Base-by-base conservation (phyloP, 1,140 invertebrate genomes). In the Zaprionus ornatus region DNA sequence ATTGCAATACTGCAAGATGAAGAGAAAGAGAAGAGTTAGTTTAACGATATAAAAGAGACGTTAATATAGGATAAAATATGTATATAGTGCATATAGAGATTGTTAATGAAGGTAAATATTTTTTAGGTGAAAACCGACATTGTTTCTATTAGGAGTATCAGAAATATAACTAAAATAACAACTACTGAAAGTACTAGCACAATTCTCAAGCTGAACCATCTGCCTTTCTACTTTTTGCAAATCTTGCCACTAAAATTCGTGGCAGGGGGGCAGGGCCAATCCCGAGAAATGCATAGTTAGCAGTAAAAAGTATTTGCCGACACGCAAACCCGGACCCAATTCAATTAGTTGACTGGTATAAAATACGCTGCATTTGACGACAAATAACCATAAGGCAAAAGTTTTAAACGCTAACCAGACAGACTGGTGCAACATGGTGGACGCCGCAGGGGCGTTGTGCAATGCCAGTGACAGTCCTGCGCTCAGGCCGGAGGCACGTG, bases 1-100 rank as follows among this genome's bases (percentile, higher is more conserved):
- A 95, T 99, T 99, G 94, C 99, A 99, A 93, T 98, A 99, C 96
- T 99, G 91, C 35, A 93, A 82, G 19, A 55, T 5, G 19, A 92
- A 88, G 73, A 83, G 42, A 77, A 25, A 68, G 50, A n/a, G 15
- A 57, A 13, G 15, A 48, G 21, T 40, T n/a, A 40, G 15, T 15
- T 6, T 37, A 3, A 15, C 9, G 6, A 40, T n/a, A 6, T 40
- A n/a, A 40, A 9, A 17, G 15, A 40, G 0, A n/a, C 4, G 13
- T n/a, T 13, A 15, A 32, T 32, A 32, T 12, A 15, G 15, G 13
- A 4, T 0, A 40, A 40, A 6, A 27, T 32, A 32, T 32, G 27
- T 29, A 29, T 29, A 29, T 2, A 29, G 27, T 29, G 7, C 1
- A 29, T 29, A 29, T 29, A 29, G 9, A 29, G 27, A 29, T 9